Evolutionary conservation across 1,140 invertebrate genomes (phyloP).

Genomic region (Charaxes varanes): DNA sequence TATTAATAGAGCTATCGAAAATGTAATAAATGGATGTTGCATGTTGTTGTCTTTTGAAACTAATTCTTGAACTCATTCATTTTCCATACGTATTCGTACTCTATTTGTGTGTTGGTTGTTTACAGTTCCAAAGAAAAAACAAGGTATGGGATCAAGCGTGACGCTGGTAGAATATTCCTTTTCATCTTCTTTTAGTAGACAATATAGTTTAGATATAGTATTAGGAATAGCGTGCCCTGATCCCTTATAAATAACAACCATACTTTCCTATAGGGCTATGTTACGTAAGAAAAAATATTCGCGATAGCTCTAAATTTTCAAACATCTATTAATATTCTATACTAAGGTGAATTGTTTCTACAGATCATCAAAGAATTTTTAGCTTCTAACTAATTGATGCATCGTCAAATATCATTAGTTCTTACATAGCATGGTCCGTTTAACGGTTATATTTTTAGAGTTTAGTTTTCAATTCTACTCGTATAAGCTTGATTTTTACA

Average conservation of each 20-base stretch:
- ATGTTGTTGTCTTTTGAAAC: slow-evolving; percentile 44
- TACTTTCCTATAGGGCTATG: slow-evolving; percentile 20
- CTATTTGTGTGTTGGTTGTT: slow-evolving; percentile 72
- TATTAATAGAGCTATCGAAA: slow-evolving; percentile 18
- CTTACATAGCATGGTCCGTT: too few relatives aligned
- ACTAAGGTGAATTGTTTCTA: too few relatives aligned
- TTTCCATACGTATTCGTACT: slow-evolving; percentile 59
- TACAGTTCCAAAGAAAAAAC: slow-evolving; percentile 74
- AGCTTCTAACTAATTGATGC: too few relatives aligned
- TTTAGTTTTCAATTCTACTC: too few relatives aligned
- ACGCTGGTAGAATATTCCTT: slow-evolving; percentile 72
- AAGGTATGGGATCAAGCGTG: slow-evolving; percentile 73
- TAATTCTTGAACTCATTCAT: slow-evolving; percentile 48
- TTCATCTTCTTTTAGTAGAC: slow-evolving; percentile 68
- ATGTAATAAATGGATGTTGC: slow-evolving; percentile 49
- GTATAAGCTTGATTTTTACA: too few relatives aligned
- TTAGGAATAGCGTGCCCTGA: slow-evolving; percentile 52
- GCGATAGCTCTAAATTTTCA: too few relatives aligned
- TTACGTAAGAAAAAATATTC: too few relatives aligned
- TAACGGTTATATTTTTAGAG: too few relatives aligned
- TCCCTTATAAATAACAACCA: slow-evolving; percentile 30
- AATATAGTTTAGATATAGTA: slow-evolving; percentile 63
- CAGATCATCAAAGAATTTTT: too few relatives aligned
- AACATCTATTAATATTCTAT: too few relatives aligned
- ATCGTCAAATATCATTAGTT: too few relatives aligned